A percentile compares a stretch with the other conserved stretches of the same genome.
Conservation (phyloP, 2,113 vertebrate species). For the Excalfactoria chinensis region DNA sequence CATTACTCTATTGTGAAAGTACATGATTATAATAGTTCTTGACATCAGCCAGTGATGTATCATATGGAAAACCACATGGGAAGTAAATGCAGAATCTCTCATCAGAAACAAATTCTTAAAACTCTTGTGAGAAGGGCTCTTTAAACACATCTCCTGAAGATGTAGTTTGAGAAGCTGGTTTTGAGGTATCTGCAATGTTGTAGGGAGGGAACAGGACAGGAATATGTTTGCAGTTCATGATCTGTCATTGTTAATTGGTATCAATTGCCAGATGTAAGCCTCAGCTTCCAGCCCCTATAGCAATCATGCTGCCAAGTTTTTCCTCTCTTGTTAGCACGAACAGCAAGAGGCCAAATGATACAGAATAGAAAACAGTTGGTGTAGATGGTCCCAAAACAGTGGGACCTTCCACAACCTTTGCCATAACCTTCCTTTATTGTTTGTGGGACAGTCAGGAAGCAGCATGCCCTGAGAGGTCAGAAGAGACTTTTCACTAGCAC, state of each 20-base stretch:
- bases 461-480: background rate
- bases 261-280: background rate
- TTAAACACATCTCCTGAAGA: background rate
- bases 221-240: accelerated
- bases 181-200: background rate
- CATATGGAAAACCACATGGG: background rate
- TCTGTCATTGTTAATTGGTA: background rate
- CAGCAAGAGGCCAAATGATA: background rate
- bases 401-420: too few relatives aligned
- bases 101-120: constrained; percentile 27
- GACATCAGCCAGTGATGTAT: constrained; percentile 12
- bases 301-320: background rate
- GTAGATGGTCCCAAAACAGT: background rate
- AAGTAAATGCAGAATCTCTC: constrained; percentile 12
- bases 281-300: background rate
- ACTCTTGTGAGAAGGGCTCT: background rate
- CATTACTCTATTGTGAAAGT: constrained; percentile 3
- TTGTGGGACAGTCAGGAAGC: background rate
- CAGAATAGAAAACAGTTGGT: background rate
- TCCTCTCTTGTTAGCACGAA: background rate
- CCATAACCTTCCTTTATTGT: background rate
- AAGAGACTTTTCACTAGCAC: background rate
- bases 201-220: background rate
- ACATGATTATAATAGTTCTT: constrained; percentile 44
- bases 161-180: background rate